These are phyloP conservation scores for Microtus oregoni DNA, from an alignment of 2,113 vertebrate genomes.

Conservation along the genomic window DNA sequence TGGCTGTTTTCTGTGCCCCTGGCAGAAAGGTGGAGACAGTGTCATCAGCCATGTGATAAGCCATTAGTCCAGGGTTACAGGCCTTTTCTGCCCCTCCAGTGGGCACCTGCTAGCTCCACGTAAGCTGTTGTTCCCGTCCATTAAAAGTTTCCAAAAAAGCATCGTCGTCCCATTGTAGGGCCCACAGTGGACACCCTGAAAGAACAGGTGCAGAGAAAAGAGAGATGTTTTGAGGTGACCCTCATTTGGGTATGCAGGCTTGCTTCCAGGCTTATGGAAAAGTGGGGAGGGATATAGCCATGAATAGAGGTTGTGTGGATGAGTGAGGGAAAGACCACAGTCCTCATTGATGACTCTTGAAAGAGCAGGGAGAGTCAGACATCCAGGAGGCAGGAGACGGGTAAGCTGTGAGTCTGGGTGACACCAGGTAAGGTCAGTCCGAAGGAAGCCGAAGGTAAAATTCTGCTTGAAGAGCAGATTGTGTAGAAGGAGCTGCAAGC, in stretches of 20 bases:
- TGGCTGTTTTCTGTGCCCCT: not conserved
- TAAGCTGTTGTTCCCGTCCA: not conserved
- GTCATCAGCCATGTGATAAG: not conserved
- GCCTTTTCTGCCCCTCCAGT: not conserved
- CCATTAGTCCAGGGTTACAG: not conserved
- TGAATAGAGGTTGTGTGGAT: not conserved
- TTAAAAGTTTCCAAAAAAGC: slow-evolving; percentile 7
- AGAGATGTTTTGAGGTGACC: not conserved
- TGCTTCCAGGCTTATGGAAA: not conserved
- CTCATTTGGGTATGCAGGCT: not conserved
- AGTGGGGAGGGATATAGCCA: not conserved
- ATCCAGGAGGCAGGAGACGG: not conserved
- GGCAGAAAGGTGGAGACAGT: not conserved
- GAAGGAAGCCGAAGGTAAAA: no score
- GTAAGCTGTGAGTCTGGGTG: no score
- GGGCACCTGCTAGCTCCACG: not conserved
- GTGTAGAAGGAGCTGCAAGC: no score
- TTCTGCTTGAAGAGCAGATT: no score
- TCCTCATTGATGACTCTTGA: not conserved
- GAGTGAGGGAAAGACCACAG: not conserved
- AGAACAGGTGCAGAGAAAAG: not conserved
- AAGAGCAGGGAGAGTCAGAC: not conserved
- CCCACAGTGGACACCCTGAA: not conserved
- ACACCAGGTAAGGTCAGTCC: no score
- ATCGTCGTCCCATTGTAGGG: not conserved